Evolutionary conservation across 2,888 invertebrate genomes (phyloP), one percentile per base, ranked within the genome.

Genomic region (Plebejus anna): DNA sequence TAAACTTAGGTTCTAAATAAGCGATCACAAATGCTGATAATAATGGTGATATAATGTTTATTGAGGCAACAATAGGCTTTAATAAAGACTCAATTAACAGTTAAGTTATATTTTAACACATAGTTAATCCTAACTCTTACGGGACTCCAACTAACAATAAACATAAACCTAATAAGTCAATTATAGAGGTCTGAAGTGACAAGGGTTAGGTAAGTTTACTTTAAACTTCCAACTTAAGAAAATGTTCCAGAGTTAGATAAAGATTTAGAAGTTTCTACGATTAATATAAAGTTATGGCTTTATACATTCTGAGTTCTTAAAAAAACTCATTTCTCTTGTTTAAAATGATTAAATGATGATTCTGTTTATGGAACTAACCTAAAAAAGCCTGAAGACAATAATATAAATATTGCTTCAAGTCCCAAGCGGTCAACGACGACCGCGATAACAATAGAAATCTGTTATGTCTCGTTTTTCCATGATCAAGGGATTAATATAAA

Each of bases 121-220:
- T 42, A 42, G 42, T 71, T 71, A 71, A 42, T 42, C 71, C 42
- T 9, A 71, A 28, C 38, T 71, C 42, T 71, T 71, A 71, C n/a
- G 38, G n/a, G 38, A 71, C 47, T 13, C 72, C 6, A 73, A 73
- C 73, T 73, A 73, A 73, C 55, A 73, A 73, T 73, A 73, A 73
- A 73, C 73, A 73, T 73, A 51, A 73, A 73, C 73, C 73, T 73
- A 73, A 55, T 73, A 73, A 73, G 73, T 73, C 73, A 73, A 73
- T 73, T 73, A 73, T 73, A 73, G 32, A 51, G 73, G 73, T 51
- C 22, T 51, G 28, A 6, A 55, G 73, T 73, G 73, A 73, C 73
- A 51, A 32, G 73, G 73, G 73, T 73, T 42, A 47, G 42, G 47
- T 32, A 5, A 73, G 73, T 73, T 73, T 73, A 73, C 55, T 28